phyloP scores from a whole-genome alignment of 2,888 invertebrate genomes.

The Epinotia brunnichana region DNA sequence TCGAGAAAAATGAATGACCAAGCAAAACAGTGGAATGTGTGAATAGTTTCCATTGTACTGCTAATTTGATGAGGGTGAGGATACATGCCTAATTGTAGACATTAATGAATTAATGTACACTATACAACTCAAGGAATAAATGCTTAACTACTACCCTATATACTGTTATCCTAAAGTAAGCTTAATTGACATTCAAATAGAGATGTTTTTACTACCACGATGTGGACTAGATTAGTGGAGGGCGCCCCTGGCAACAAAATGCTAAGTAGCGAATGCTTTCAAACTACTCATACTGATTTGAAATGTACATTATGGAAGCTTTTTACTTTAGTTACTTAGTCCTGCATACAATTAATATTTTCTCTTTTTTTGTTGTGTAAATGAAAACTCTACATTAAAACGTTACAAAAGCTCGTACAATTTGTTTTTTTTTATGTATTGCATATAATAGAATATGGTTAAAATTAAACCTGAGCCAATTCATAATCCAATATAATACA shows the following conservation, averaged over 20 bases:
- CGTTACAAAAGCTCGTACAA: slow-evolving; percentile 1
- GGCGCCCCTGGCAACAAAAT: slow-evolving; percentile 41
- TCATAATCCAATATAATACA: too few species aligned
- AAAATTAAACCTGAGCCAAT: too few species aligned
- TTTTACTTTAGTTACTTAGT: slow-evolving; percentile 25
- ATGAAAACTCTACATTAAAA: slow-evolving; percentile 3
- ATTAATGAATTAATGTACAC: slow-evolving; percentile 68
- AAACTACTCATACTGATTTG: slow-evolving; percentile 30
- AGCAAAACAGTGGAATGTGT: slow-evolving; percentile 60
- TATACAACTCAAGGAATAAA: slow-evolving; percentile 55
- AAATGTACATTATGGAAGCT: slow-evolving; percentile 31
- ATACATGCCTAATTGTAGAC: slow-evolving; percentile 60
- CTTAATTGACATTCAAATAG: neutral
- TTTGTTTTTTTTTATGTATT: too few species aligned
- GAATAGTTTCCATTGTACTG: slow-evolving; percentile 60
- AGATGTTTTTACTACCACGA: neutral
- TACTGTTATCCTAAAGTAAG: neutral
- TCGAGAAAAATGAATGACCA: slow-evolving; percentile 26
- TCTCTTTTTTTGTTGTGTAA: neutral
- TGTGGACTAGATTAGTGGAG: neutral
- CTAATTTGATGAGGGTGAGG: slow-evolving; percentile 67
- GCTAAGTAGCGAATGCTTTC: slow-evolving; percentile 39
- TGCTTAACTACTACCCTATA: slow-evolving; percentile 40
- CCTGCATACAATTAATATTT: neutral
- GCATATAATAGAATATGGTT: too few species aligned